phyloP scores from a whole-genome alignment of 2,797 vertebrate genomes.

The Dromococcyx pavoninus region DNA sequence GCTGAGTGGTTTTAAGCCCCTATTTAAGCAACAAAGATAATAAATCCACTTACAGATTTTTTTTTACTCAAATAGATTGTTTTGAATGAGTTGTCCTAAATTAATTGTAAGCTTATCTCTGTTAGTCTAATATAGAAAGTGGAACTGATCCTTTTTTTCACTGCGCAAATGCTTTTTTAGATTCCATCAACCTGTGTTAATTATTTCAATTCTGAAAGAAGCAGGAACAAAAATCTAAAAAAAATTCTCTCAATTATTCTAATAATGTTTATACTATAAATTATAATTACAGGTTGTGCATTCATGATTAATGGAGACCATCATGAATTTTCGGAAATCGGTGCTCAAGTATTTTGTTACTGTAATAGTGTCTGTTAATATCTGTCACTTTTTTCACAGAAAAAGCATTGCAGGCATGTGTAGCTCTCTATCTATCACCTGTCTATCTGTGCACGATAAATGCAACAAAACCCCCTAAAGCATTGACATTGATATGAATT shows the following conservation, averaged over 20 bases:
- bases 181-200: neutral
- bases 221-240: neutral
- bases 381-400: neutral
- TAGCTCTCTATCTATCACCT: constrained; percentile 2
- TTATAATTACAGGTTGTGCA: neutral
- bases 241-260: neutral
- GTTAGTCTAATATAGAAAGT: neutral
- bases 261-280: neutral
- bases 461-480: neutral
- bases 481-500: neutral
- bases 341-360: neutral
- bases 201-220: neutral
- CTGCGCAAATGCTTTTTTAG: neutral
- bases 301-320: constrained; percentile 31
- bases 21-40: neutral
- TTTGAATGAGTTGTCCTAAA: neutral
- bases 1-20: neutral
- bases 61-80: neutral
- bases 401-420: constrained; percentile 18
- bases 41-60: neutral
- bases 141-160: neutral
- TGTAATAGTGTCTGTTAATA: neutral
- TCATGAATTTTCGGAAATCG: neutral
- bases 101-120: neutral
- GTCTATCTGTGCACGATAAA: constrained; percentile 27